phyloP scores from a whole-genome alignment of 2,888 invertebrate species.

The Epiblema foenella region DNA sequence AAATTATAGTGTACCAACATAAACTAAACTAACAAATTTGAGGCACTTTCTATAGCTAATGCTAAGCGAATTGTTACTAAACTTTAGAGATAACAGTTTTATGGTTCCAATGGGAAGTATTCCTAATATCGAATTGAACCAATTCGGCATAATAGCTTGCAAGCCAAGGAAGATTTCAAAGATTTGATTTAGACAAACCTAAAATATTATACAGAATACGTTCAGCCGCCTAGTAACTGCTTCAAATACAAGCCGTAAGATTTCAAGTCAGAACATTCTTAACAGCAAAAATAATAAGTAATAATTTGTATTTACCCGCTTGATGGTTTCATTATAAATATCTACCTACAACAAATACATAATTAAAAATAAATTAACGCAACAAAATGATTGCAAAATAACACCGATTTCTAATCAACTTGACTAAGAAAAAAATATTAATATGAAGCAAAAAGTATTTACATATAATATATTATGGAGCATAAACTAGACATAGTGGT shows the following conservation, averaged over 20 bases:
- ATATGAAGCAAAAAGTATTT: no score
- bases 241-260: background rate
- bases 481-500: background rate
- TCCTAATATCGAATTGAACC: background rate
- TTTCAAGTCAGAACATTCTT: background rate
- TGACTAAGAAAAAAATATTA: background rate
- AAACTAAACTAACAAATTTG: background rate
- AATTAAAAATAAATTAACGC: constrained; percentile 11
- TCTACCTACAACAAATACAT: background rate
- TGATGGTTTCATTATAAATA: background rate
- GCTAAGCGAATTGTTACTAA: background rate
- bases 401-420: background rate
- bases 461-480: no score
- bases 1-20: background rate
- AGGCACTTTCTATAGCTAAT: background rate
- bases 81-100: background rate
- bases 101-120: background rate
- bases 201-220: background rate
- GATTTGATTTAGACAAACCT: background rate
- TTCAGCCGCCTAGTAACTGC: background rate
- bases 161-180: background rate
- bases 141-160: background rate
- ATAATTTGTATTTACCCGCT: background rate
- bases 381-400: constrained; percentile 2
- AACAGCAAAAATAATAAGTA: background rate